Evolutionary conservation across 37 sponge, comb jelly and placozoan species (phyloP).

Genomic region (Oscarella lobularis): DNA sequence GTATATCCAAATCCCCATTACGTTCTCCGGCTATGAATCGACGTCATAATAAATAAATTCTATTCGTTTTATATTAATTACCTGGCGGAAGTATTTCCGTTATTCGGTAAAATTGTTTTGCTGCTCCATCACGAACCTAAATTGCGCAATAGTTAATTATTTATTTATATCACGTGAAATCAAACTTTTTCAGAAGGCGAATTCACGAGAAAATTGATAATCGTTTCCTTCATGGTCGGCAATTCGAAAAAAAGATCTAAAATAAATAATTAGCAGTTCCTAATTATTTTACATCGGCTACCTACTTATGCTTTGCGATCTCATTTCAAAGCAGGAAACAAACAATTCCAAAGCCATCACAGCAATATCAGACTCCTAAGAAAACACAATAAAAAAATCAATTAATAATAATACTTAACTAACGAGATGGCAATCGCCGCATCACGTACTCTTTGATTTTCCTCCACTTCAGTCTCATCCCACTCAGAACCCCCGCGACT

Average conservation of each 20-base stretch:
- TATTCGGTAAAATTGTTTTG: background rate
- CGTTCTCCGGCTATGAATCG: no score
- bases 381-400: background rate
- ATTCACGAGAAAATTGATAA: background rate
- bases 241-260: background rate
- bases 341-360: conserved; percentile 58
- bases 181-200: background rate
- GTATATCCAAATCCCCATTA: no score
- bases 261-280: no score
- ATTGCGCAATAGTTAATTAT: background rate
- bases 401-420: background rate
- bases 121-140: background rate
- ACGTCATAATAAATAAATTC: background rate
- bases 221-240: background rate
- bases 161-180: background rate
- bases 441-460: no score
- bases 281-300: no score
- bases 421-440: no score
- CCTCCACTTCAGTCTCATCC: no score
- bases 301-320: no score
- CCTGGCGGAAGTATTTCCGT: background rate
- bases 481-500: no score
- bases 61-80: background rate
- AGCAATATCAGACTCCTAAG: conserved; percentile 60
- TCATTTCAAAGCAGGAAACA: conserved; percentile 58